Conservation (phyloP, 2,888 invertebrate species). For the Strigamia crassipes region DNA sequence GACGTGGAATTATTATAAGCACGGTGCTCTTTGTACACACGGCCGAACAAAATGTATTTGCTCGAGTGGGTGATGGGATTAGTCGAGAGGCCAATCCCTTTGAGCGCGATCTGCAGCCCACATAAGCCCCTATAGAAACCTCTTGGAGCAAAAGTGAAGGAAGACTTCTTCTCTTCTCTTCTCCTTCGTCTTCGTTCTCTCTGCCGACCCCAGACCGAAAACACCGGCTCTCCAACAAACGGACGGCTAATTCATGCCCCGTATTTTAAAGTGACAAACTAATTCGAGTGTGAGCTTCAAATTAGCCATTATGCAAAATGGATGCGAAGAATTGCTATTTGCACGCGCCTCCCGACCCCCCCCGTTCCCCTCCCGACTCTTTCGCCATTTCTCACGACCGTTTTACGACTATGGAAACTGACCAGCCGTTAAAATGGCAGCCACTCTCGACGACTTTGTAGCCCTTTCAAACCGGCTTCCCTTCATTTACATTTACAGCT, state of each 20-base stretch:
- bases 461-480: conserved; percentile 4
- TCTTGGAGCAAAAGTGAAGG: conserved; percentile 27
- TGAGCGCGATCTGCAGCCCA: conserved; percentile 33
- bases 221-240: neutral
- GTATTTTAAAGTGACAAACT: conserved; percentile 2
- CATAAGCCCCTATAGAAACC: conserved; percentile 31
- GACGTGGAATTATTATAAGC: conserved; percentile 28
- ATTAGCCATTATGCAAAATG: conserved; percentile 29
- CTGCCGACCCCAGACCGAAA: neutral
- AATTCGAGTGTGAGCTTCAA: conserved; percentile 25
- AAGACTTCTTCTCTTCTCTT: neutral
- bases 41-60: conserved; percentile 17
- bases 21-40: neutral
- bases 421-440: conserved; percentile 34
- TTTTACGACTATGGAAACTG: conserved; percentile 31
- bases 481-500: conserved; percentile 32
- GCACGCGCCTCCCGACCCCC: neutral
- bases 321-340: neutral
- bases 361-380: neutral
- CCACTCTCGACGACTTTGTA: conserved; percentile 15
- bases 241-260: neutral
- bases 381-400: conserved; percentile 10
- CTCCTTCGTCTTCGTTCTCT: neutral
- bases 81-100: conserved; percentile 12
- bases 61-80: conserved; percentile 27